Evolutionary conservation across 2,797 vertebrate genomes (phyloP).

Genomic region (Brotogeris chrysoptera): DNA sequence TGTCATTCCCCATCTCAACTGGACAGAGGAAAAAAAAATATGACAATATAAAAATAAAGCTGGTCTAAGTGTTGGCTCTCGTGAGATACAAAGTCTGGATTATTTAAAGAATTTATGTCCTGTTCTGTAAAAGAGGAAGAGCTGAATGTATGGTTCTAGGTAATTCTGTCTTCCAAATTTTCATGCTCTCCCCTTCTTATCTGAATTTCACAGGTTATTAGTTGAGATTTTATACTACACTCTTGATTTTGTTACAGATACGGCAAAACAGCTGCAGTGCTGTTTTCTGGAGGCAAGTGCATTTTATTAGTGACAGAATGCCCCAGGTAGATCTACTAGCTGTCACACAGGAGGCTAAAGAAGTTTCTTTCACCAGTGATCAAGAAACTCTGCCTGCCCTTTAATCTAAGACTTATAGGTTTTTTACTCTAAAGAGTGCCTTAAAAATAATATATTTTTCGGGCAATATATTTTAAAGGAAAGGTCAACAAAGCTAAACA

Average conservation of each 20-base stretch:
- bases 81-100: not conserved
- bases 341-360: not conserved
- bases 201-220: not conserved
- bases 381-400: not conserved
- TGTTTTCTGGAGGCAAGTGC: not conserved
- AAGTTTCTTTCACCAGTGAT: not conserved
- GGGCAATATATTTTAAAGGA: not conserved
- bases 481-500: not conserved
- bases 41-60: not conserved
- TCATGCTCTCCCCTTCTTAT: not conserved
- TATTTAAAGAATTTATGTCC: not conserved
- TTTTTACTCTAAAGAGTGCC: not conserved
- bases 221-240: not conserved
- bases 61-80: not conserved
- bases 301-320: not conserved
- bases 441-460: not conserved
- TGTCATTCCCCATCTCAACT: not conserved
- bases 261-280: not conserved
- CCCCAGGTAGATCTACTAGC: not conserved
- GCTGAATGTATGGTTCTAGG: not conserved
- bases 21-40: not conserved
- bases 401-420: not conserved
- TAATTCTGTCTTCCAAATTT: not conserved
- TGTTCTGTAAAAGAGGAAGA: not conserved
- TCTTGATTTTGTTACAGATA: not conserved